Evolutionary conservation across 2,797 vertebrate species (phyloP), one percentile per base, ranked within the genome.

Genomic region (Enteromius trimaculatus): DNA sequence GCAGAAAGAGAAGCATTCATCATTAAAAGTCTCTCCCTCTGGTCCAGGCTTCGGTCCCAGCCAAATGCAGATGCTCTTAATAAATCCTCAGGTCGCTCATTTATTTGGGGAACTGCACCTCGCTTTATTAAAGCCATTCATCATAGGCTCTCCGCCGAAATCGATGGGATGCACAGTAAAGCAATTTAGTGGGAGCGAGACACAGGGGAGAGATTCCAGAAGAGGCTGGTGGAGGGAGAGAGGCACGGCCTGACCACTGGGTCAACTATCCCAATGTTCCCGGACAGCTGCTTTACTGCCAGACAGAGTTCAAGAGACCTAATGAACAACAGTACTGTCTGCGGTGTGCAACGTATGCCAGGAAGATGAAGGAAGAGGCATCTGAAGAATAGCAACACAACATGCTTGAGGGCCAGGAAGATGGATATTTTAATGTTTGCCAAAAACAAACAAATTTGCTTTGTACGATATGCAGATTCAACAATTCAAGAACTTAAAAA

Each of bases 71-170:
- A 93, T 94, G 92, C 92, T 92, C 91, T 89, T 93, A 92, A 94
- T 95, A 94, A 94, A 94, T 94, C 93, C 92, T 91, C 86, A 60
- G 17, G 89, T 92, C 89, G 89, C 93, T 93, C 91, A 92, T 94
- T 95, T 94, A 94, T 94, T 95, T 93, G 91, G 91, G 91, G 77
- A 88, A 92, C 91, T 91, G 92, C 93, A 93, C 90, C 93, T 94
- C 90, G 88, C 91, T 94, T 95, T 95, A 95, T 95, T 95, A 95
- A 95, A 94, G 87, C 90, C 92, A 95, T 95, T 94, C 92, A 95
- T 95, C 95, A 95, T 88, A 6, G 49, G 47, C 17, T 39, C 80
- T 34, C 58, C 90, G 92, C 86, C 88, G 87, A 92, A 94, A 94
- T 95, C 92, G 92, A 94, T 94, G 92, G 90, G 91, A 90, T 91